A percentile compares a stretch with the other conserved stretches of the same genome.
Evolutionary conservation across 1,140 invertebrate species (phyloP).

Genomic region (Coelopa frigida): DNA sequence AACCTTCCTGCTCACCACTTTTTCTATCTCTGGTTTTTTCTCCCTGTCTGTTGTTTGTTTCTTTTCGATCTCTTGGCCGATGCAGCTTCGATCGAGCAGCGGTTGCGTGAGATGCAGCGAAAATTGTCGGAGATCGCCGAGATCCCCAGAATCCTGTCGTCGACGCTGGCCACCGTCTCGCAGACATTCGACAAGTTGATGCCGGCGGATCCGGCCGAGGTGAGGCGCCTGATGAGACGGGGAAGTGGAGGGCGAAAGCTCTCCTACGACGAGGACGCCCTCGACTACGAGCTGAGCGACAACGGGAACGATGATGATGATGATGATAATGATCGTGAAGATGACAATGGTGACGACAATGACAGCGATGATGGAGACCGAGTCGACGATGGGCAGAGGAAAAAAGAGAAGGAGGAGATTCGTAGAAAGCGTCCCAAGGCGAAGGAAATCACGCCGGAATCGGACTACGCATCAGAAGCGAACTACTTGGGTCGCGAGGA

Average conservation of each 20-base stretch:
- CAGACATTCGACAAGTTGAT: slow-evolving; percentile 33
- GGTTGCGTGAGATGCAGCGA: slow-evolving; percentile 37
- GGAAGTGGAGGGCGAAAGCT: slow-evolving; percentile 19
- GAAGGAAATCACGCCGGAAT: slow-evolving; percentile 38
- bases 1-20: too few species aligned
- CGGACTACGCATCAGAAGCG: slow-evolving; percentile 43
- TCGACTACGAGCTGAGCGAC: slow-evolving; percentile 31
- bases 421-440: slow-evolving; percentile 11
- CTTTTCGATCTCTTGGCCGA: neutral
- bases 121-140: slow-evolving; percentile 41
- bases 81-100: slow-evolving; percentile 29
- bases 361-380: slow-evolving; percentile 3
- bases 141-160: slow-evolving; percentile 38
- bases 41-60: neutral
- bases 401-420: neutral
- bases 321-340: slow-evolving; percentile 4
- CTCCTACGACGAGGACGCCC: slow-evolving; percentile 39
- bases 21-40: neutral
- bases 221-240: neutral
- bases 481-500: slow-evolving; percentile 22
- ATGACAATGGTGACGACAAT: slow-evolving; percentile 7
- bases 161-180: slow-evolving; percentile 40
- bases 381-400: neutral
- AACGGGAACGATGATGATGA: neutral
- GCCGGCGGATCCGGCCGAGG: slow-evolving; percentile 14